Base-by-base conservation (phyloP, 1,140 invertebrate species). In the Acromyrmex echinatior region DNA sequence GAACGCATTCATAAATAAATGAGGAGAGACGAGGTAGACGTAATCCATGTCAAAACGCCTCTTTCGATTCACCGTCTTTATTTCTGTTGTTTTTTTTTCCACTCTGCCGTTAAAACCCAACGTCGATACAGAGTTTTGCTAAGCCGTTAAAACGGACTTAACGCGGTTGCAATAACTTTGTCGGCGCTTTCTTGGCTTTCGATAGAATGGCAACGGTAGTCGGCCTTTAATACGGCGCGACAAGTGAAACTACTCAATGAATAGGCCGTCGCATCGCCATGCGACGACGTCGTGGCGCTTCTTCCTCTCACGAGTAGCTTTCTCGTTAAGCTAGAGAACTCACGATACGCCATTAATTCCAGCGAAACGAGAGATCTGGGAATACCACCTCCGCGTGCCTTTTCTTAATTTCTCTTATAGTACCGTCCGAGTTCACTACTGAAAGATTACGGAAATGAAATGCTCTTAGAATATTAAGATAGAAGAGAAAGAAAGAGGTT, bases 251-350 rank as follows among this genome's bases (percentile, higher is more conserved):
- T 12, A 60, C 76, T 73, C 90, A 82, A 90, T 88, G 89, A 91
- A 91, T 88, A 90, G 81, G 51, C 63, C 49, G 49, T 0, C 74
- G 25, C 28, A 39, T 5, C 25, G 25, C 18, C 49, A 25, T 45
- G 51, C 62, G 31, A 66, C 84, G 49, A 51, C 39, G 45, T 39
- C 25, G 25, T 39, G 49, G 31, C 70, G 63, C 6, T 90, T 45
- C 39, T 58, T 58, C 9, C 62, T n/a, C 65, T 86, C 25, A 39
- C 31, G 35, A 58, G 35, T 25, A n/a, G 45, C n/a, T 71, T 88
- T 88, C 89, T 91, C 86, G 86, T 91, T 91, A 91, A 86, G 78
- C 88, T 90, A 86, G 78, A 49, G 65, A 49, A 86, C 28, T 45
- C 60, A 53, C 70, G 68, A 51, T 68, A 65, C 60, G 28, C 18